Evolutionary conservation across 2,888 invertebrate species (phyloP), one percentile per base, ranked within the genome.

Genomic region (Teleiodes luculella): DNA sequence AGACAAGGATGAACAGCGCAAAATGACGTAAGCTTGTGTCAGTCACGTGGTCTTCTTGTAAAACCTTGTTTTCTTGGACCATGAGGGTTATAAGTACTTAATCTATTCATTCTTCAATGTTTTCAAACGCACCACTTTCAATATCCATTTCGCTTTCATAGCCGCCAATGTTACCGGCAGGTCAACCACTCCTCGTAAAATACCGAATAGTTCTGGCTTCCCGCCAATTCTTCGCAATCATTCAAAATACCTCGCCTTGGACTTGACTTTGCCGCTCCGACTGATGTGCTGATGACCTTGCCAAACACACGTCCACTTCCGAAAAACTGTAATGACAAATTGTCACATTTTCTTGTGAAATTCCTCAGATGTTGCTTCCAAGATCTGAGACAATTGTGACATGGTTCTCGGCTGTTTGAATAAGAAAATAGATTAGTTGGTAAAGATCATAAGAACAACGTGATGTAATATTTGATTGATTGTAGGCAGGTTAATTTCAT

Each of bases 201-300:
- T 74, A 74, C 71, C 70, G 61, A 66, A 71, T 74, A 63, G 63
- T 67, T 74, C 79, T 84, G 86, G 86, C 77, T 58, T 57, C 65
- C 57, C 59, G 73, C 76, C 78, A 80, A 81, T 74, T 67, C 62
- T 47, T 57, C 54, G 58, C 60, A 65, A 75, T 79, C 71, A 75
- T 76, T 78, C 71, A 72, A 83, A 84, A 82, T 77, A 78, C 65
- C 59, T 64, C 66, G 61, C 80, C 80, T 83, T 80, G 82, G 78
- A 78, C 78, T 80, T 84, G 79, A 77, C 72, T 72, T 69, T 66
- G 70, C 62, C 64, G 62, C 61, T 10, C 18, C 18, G 10, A 41
- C 18, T 18, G 11, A 18, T 18, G 18, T 39, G 14, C 43, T 59
- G 57, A 52, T 35, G 41, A 46, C 36, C 63, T 61, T 64, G 67